These are phyloP conservation scores for Pedionomus torquatus DNA, from an alignment of 2,113 vertebrate genomes.

Conservation along the genomic window DNA sequence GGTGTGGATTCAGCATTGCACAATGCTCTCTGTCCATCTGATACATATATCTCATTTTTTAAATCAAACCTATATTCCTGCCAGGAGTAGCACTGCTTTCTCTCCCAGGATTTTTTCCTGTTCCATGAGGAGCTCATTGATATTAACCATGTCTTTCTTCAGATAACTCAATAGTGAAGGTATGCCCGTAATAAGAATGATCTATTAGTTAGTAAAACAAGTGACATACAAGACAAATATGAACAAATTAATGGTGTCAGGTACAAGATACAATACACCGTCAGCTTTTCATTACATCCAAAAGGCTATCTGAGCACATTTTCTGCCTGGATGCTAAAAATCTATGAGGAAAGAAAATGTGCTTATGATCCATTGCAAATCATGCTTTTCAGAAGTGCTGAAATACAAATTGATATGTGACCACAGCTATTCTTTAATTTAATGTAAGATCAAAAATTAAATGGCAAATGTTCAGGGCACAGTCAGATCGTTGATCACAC, in stretches of 20 bases:
- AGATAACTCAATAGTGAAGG: neutral
- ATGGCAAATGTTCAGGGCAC: neutral
- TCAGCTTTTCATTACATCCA: constrained; percentile 27
- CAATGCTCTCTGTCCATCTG: neutral
- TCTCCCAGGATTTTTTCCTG: neutral
- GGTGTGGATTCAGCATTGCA: neutral
- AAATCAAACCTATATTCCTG: neutral
- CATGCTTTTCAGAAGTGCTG: neutral
- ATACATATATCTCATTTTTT: neutral
- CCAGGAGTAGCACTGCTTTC: neutral
- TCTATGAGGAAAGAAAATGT: constrained; percentile 28
- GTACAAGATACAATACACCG: neutral
- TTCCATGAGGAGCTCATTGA: neutral
- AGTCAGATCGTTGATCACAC: neutral
- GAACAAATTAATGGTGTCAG: constrained; percentile 23
- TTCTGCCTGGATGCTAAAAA: constrained; percentile 44
- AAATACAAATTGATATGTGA: neutral
- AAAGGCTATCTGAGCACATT: neutral
- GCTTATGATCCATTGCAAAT: constrained; percentile 11
- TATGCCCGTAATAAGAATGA: neutral
- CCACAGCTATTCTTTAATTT: neutral
- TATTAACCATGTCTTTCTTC: neutral
- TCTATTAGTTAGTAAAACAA: constrained; percentile 39
- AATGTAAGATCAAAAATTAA: neutral
- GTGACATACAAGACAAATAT: constrained; percentile 6